These are phyloP conservation scores for Drosophila ambigua DNA, from an alignment of 1,140 invertebrate species.

Conservation along the genomic window DNA sequence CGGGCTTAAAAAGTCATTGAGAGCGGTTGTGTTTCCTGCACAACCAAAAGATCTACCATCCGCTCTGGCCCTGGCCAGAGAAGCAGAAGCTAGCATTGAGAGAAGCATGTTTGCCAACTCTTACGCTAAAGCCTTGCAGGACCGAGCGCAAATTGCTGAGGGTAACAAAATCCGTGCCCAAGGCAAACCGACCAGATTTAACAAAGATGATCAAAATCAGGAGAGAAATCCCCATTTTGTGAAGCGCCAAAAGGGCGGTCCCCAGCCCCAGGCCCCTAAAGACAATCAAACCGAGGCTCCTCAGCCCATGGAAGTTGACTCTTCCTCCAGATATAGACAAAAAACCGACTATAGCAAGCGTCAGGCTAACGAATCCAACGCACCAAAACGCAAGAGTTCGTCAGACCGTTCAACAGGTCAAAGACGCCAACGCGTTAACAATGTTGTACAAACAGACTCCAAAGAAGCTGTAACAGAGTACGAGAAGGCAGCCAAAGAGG, in stretches of 20 bases:
- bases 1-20: slow-evolving; percentile 4
- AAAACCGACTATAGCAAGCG: slow-evolving; percentile 10
- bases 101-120: slow-evolving; percentile 5
- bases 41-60: slow-evolving; percentile 24
- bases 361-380: slow-evolving; percentile 3
- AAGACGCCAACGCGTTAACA: slow-evolving; percentile 30
- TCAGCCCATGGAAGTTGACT: slow-evolving; percentile 24
- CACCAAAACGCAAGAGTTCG: slow-evolving; percentile 19
- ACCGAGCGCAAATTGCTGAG: neutral
- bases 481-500: slow-evolving; percentile 12
- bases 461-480: slow-evolving; percentile 3
- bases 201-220: slow-evolving; percentile 10
- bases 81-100: slow-evolving; percentile 4
- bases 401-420: slow-evolving; percentile 14
- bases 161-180: slow-evolving; percentile 7
- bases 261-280: neutral
- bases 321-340: slow-evolving; percentile 11
- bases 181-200: slow-evolving; percentile 9
- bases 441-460: slow-evolving; percentile 12
- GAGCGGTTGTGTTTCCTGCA: slow-evolving; percentile 11
- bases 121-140: slow-evolving; percentile 16
- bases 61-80: slow-evolving; percentile 21
- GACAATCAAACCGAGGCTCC: slow-evolving; percentile 11
- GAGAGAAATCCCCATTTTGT: slow-evolving; percentile 7
- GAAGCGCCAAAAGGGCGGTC: neutral